Evolutionary conservation across 2,888 invertebrate species (phyloP).

Genomic region (Melieria crassipennis): DNA sequence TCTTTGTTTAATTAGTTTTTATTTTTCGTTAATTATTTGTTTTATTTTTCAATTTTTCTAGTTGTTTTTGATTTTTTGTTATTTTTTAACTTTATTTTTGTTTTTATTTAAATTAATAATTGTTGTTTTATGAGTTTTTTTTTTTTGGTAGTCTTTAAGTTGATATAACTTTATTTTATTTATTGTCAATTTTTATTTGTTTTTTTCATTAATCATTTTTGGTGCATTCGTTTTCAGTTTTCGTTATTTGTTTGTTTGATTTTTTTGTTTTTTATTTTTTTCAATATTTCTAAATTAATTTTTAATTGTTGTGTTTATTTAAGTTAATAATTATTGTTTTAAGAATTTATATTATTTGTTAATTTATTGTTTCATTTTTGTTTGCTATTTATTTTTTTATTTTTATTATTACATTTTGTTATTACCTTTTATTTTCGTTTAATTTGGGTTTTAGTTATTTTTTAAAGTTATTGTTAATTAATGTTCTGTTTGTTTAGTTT

Average conservation of each 20-base stretch:
- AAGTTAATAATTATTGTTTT: background rate
- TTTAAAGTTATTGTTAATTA: too few species aligned
- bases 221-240: background rate
- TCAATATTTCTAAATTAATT: background rate
- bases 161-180: background rate
- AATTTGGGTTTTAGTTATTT: too few species aligned
- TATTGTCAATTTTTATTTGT: slow-evolving; percentile 1
- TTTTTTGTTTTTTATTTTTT: too few species aligned
- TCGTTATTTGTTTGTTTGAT: background rate
- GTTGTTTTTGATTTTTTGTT: background rate
- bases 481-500: too few species aligned
- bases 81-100: background rate
- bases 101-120: background rate
- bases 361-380: background rate
- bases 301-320: background rate
- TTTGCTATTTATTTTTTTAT: background rate
- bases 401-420: too few species aligned
- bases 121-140: background rate
- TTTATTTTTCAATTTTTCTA: background rate
- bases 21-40: background rate
- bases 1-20: background rate
- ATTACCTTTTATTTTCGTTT: too few species aligned
- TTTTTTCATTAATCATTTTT: background rate
- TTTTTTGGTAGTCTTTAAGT: background rate
- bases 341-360: background rate